A percentile compares a stretch with the other conserved stretches of the same genome.
Evolutionary conservation across 2,113 vertebrate species (phyloP).

Genomic region (Sorex araneus): DNA sequence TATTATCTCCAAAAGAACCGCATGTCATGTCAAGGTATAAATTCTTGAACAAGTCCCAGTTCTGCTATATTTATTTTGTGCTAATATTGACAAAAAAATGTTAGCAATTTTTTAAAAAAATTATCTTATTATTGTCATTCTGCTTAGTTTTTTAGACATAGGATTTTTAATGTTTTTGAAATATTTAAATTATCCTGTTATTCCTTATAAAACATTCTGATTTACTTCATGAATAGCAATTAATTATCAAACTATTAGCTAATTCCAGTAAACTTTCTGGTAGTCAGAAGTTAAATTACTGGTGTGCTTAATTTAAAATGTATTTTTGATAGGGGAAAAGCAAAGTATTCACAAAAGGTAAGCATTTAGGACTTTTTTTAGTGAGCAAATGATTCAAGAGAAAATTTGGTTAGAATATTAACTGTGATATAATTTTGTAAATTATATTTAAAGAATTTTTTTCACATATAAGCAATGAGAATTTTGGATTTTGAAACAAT

Average conservation of each 20-base stretch:
- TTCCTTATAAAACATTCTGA: background rate
- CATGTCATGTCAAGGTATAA: constrained; percentile 95
- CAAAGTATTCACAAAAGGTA: constrained; percentile 13
- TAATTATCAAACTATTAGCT: background rate
- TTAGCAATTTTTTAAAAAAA: background rate
- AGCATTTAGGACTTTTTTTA: background rate
- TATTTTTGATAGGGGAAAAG: background rate
- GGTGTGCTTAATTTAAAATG: background rate
- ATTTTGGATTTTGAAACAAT: background rate
- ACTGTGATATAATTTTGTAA: no score
- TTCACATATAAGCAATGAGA: background rate
- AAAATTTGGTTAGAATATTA: no score
- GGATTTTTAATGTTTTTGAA: background rate
- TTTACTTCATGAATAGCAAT: background rate
- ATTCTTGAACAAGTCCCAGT: background rate
- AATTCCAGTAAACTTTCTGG: background rate
- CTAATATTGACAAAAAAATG: background rate
- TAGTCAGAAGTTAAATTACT: background rate
- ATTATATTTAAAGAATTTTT: no score
- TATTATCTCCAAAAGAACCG: constrained; percentile 96
- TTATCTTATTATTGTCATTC: no score
- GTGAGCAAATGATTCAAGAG: background rate
- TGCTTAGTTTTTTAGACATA: background rate
- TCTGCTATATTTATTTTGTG: background rate
- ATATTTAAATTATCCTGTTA: background rate